Base-by-base conservation (phyloP, 2,888 invertebrate genomes). In the Ephialtes manifestator region DNA sequence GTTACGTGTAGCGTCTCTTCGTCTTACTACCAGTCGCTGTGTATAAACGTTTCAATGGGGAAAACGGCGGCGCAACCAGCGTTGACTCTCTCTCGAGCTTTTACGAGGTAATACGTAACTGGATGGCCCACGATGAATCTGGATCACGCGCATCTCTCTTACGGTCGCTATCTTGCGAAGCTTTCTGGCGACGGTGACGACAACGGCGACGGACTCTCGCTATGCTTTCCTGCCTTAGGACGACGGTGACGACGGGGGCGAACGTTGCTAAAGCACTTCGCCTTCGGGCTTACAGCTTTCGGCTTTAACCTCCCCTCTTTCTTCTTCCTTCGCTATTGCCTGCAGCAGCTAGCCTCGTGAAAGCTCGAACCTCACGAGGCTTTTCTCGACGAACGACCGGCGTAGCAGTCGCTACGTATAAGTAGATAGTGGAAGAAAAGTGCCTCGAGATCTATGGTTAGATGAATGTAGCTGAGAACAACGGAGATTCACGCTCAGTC, bases 41-140 rank as follows among this genome's bases (percentile, higher is more conserved):
- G 51, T 76, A 74, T 68, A 35, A 28, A 18, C n/a, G 81, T 55
- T 81, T 81, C 63, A 74, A 35, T 51, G 46, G 48, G 15, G 18
- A 58, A 31, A 53, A 31, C 43, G 31, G 48, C 10, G 48, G 60
- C 20, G 18, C 46, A 28, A 58, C 43, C 39, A 24, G 18, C 67
- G 63, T 71, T 15, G 39, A 31, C 51, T 60, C 39, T n/a, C n/a
- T 53, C 13, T 53, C 24, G 53, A 71, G 81, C 65, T 84, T 86
- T 86, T 84, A 84, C 67, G 86, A 71, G 76, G 58, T 83, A 85
- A 81, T 83, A 80, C 80, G 74, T 78, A 80, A 82, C 82, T 81
- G 58, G 81, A 86, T 86, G 77, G 86, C 70, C 85, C 68, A 55
- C 85, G 86, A 86, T 85, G 85, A 83, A 86, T 85, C 82, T 85